A percentile compares a stretch with the other conserved stretches of the same genome.
Conservation (phyloP, 2,888 invertebrate species). For the Amphipoea lucens region DNA sequence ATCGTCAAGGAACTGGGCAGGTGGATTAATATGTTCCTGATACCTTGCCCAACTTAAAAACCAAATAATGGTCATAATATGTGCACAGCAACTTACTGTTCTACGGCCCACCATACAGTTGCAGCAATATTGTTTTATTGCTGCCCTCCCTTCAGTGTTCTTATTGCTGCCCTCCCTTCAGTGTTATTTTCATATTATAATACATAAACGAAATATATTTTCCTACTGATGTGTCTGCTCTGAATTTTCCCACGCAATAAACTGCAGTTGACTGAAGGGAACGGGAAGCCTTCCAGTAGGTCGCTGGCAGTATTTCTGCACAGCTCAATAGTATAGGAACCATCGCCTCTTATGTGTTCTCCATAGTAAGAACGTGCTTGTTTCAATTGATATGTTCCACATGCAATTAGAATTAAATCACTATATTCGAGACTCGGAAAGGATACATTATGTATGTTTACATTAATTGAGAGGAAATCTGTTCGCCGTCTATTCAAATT, state of each 20-base stretch:
- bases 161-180: not conserved
- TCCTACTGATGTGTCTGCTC: not conserved
- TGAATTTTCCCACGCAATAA: slow-evolving; percentile 6
- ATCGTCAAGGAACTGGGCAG: no score
- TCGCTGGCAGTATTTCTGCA: slow-evolving; percentile 8
- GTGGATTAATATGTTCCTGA: no score
- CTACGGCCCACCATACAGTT: no score
- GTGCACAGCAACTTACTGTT: no score
- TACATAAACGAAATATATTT: not conserved
- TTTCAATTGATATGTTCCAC: not conserved
- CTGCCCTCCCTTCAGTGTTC: not conserved
- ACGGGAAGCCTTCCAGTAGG: slow-evolving; percentile 6
- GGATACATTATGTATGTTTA: not conserved
- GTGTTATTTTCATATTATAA: not conserved
- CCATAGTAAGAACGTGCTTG: no score
- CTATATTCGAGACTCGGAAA: not conserved
- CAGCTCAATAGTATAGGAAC: slow-evolving; percentile 3
- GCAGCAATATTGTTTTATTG: slow-evolving; percentile 2
- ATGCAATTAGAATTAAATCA: slow-evolving; percentile 13
- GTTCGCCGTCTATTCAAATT: no score
- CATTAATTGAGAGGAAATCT: no score
- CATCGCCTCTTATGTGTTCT: not conserved
- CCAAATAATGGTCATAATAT: no score
- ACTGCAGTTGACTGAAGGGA: slow-evolving; percentile 5
- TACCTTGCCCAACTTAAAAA: no score